Conservation (phyloP, 2,888 invertebrate genomes). For the Alitta virens region DNA sequence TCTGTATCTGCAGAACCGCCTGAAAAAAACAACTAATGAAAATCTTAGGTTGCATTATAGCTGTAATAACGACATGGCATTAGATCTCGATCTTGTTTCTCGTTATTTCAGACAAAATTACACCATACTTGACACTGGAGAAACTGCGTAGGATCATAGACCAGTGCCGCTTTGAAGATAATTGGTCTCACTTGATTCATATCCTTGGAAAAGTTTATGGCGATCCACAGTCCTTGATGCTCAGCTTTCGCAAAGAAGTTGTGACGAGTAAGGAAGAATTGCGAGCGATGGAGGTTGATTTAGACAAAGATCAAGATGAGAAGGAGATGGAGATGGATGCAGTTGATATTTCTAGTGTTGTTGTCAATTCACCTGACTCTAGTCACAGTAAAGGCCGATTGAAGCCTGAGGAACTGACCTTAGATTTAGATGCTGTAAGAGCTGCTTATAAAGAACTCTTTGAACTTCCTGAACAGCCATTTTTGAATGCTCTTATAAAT, state of each 20-base stretch:
- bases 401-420: conserved; percentile 34
- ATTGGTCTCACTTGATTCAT: conserved; percentile 72
- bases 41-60: too few species aligned
- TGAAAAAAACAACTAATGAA: too few species aligned
- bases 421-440: conserved; percentile 63
- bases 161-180: conserved; percentile 69
- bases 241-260: conserved; percentile 64
- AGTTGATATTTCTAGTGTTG: conserved; percentile 4
- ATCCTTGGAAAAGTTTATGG: conserved; percentile 77
- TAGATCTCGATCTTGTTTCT: too few species aligned
- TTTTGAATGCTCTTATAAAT: conserved; percentile 71
- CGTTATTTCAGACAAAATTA: conserved; percentile 21
- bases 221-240: conserved; percentile 68
- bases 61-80: too few species aligned
- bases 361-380: background rate
- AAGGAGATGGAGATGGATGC: conserved; percentile 31
- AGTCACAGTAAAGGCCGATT: background rate
- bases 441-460: conserved; percentile 67
- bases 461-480: conserved; percentile 56
- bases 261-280: conserved; percentile 66
- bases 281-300: conserved; percentile 73
- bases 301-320: conserved; percentile 81
- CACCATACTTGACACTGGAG: conserved; percentile 68
- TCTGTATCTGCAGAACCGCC: too few species aligned
- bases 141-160: conserved; percentile 73